Percentiles rank a stretch among this genome's conserved stretches.
Evolutionary conservation across 2,113 vertebrate species (phyloP).

Genomic region (Camelus bactrianus): DNA sequence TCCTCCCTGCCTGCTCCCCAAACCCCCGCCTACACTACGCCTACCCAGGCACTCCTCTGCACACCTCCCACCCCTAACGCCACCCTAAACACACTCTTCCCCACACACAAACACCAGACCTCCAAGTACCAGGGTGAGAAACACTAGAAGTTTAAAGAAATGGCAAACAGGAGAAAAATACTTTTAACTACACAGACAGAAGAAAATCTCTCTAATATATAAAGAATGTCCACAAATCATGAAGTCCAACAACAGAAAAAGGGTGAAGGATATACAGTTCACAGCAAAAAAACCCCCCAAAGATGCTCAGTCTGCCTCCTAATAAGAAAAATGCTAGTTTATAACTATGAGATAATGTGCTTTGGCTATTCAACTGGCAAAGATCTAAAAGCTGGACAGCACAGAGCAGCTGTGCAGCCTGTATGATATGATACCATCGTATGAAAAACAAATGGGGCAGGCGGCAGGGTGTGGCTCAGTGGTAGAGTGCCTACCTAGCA

Average conservation of each 20-base stretch:
- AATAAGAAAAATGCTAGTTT: not conserved
- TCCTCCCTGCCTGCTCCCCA: accelerated
- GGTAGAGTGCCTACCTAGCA: too few species aligned
- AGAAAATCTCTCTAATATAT: not conserved
- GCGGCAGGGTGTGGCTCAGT: too few species aligned
- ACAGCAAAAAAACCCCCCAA: not conserved
- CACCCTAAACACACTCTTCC: not conserved
- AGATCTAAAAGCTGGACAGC: not conserved
- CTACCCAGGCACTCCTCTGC: not conserved
- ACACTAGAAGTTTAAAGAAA: not conserved
- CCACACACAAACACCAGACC: not conserved
- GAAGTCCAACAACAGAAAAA: not conserved
- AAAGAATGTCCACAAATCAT: not conserved
- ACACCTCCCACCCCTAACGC: not conserved
- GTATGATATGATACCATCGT: accelerated
- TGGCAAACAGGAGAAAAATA: not conserved
- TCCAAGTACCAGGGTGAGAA: not conserved
- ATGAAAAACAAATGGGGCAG: not conserved
- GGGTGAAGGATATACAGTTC: not conserved
- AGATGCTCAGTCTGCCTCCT: not conserved
- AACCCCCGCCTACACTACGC: not conserved
- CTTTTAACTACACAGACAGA: not conserved
- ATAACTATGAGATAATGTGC: not conserved
- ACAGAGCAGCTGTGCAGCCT: not conserved
- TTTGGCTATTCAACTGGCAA: not conserved